Conservation (phyloP, 1,140 invertebrate genomes). For the Physella acuta region DNA sequence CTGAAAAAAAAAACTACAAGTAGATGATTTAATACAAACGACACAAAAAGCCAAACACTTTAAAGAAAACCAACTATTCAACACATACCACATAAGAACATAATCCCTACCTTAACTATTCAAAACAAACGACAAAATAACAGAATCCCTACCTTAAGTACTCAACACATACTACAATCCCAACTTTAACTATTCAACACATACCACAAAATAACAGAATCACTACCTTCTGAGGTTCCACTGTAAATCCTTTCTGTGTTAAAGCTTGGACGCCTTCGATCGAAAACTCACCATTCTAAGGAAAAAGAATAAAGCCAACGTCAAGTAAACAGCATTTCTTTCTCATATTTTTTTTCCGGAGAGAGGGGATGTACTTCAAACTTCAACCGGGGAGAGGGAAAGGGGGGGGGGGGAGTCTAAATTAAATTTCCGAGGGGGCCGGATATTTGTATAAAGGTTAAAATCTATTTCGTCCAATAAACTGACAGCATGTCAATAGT, state of each 20-base stretch:
- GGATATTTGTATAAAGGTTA: too few species aligned
- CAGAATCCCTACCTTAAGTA: neutral
- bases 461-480: too few species aligned
- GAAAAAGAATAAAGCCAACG: conserved; percentile 25
- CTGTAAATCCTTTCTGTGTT: conserved; percentile 50
- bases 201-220: neutral
- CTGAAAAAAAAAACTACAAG: too few species aligned
- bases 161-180: neutral
- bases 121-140: neutral
- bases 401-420: too few species aligned
- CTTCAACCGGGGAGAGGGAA: too few species aligned
- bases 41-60: neutral
- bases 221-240: conserved; percentile 56
- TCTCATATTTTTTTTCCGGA: too few species aligned
- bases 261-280: conserved; percentile 55
- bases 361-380: too few species aligned
- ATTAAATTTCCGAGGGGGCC: too few species aligned
- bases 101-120: neutral
- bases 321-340: too few species aligned
- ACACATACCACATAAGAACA: neutral
- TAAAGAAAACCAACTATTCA: neutral
- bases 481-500: too few species aligned
- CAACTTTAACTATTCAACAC: neutral
- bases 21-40: neutral
- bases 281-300: conserved; percentile 58